Evolutionary conservation across 2,113 vertebrate genomes (phyloP).

Genomic region (Chlorodrepanis virens): DNA sequence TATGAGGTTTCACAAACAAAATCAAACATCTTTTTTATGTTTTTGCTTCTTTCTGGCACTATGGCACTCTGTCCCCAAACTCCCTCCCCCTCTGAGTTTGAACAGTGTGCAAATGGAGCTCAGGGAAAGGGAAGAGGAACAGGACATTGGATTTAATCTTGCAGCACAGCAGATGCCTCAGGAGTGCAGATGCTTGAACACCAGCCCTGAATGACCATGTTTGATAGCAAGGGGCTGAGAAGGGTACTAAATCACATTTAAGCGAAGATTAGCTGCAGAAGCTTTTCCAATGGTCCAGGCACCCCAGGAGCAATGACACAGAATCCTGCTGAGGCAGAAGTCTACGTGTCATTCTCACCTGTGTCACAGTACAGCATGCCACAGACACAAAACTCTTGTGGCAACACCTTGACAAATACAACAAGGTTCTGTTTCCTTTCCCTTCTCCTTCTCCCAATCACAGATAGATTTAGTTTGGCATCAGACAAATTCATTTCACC

Average conservation of each 20-base stretch:
- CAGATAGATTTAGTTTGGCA: neutral
- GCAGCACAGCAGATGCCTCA: neutral
- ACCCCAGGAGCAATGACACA: neutral
- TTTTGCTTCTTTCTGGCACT: neutral
- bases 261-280: neutral
- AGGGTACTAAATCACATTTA: neutral
- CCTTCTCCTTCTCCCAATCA: neutral
- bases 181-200: neutral
- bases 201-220: accelerated
- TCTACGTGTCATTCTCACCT: neutral
- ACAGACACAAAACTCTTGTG: neutral
- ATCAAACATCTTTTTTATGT: neutral
- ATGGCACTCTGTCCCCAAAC: neutral
- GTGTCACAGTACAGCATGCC: accelerated
- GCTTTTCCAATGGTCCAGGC: neutral
- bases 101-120: neutral
- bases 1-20: neutral
- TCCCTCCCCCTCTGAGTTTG: accelerated
- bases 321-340: neutral
- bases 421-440: neutral
- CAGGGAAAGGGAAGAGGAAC: neutral
- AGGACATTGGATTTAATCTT: neutral
- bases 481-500: neutral
- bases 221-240: neutral
- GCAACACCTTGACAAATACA: neutral